These are phyloP conservation scores for Heliconius melpomene DNA, from an alignment of 1,140 invertebrate genomes.

Conservation along the genomic window DNA sequence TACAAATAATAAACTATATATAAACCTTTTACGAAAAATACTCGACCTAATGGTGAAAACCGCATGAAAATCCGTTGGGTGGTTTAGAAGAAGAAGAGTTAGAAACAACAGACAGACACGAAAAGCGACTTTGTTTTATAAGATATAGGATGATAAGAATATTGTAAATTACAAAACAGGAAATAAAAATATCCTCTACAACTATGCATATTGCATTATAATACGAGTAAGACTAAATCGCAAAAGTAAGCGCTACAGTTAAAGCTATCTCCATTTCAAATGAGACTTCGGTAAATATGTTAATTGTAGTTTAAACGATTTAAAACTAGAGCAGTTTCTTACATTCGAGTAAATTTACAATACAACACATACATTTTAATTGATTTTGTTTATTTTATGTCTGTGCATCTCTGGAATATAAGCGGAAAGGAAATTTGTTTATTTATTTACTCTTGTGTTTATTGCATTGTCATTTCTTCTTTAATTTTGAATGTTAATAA, in stretches of 20 bases:
- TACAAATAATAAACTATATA: no score
- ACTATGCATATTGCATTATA: background rate
- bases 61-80: no score
- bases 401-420: background rate
- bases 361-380: background rate
- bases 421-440: background rate
- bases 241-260: conserved; percentile 8
- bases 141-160: no score
- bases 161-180: no score
- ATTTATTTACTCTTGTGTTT: background rate
- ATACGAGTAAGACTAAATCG: background rate
- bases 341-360: background rate
- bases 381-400: background rate
- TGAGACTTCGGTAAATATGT: conserved; percentile 9
- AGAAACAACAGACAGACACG: no score
- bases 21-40: no score
- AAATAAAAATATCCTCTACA: background rate
- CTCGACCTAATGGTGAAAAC: no score
- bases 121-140: no score
- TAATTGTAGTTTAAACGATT: background rate
- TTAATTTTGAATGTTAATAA: no score
- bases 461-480: background rate
- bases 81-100: no score
- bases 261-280: conserved; percentile 7
- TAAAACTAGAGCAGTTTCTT: background rate